Evolutionary conservation across 2,797 vertebrate genomes (phyloP), one percentile per base, ranked within the genome.

Genomic region (Siniperca obscura): DNA sequence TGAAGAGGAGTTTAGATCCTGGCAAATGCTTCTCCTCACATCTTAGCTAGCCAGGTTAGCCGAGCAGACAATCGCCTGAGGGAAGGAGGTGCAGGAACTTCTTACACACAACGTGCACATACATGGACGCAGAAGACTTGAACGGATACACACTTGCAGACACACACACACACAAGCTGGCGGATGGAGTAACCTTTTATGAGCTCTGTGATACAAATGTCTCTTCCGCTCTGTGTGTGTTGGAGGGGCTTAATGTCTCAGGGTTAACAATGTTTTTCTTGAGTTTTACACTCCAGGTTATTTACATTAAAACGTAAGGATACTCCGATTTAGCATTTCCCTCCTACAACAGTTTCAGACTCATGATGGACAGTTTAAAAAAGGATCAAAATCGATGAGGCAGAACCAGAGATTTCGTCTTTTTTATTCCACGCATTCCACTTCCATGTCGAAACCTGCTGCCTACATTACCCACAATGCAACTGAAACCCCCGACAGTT

Each of bases 1-100:
- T 74, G 83, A 81, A 83, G 83, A 84, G 75, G 78, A 84, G 75
- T 87, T 88, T 81, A 79, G 85, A 83, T 83, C 78, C 76, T 72
- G 87, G 81, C 80, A 80, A 88, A 85, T 7, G 75, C 65, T 74
- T 52, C 68, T 71, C 50, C 48, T 71, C 80, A 27, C 76, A 69
- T 82, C 89, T 68, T 1, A n/a, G 74, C 65, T 52, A 40, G 69
- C 67, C 77, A 25, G 74, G 76, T 86, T 78, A 79, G 83, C 22
- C 1, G 30, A 87, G 68, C 53, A n/a, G 82, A 87, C 86, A 86
- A 46, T 81, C 70, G 84, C 87, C 84, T 71, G 75, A 12, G 40
- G 81, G 74, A 67, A 25, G 56, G 53, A 65, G 62, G 42, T 27
- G 70, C 36, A 17, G 14, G 46, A 53, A 73, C 36, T 7, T 11